Evolutionary conservation across 2,797 vertebrate species (phyloP), one percentile per base, ranked within the genome.

Genomic region (Scolopax bukidnonensis): DNA sequence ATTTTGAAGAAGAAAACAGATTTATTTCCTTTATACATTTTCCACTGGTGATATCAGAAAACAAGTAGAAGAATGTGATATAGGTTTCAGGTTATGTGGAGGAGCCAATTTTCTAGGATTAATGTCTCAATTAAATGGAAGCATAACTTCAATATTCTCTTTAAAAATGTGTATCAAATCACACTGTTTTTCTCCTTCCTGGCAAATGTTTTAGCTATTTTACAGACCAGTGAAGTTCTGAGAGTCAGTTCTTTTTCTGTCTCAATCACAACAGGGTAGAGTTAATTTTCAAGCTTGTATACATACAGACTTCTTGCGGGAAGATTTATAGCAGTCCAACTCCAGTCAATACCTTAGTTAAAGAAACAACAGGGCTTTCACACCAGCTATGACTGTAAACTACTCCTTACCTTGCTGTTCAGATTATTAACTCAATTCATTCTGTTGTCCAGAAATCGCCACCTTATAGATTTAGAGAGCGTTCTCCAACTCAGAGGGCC

Each of bases 41-140:
- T 93, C 90, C 82, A 59, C 17, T 75, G 88, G 68, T 33, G 71
- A 87, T 81, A 94, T 73, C 77, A 93, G 80, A 93, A 87, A 89
- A 94, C 69, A 93, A 91, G 23, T 50, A 76, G 71, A 94, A 90
- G 51, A 83, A 73, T 70, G 70, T 54, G 63, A 90, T 95, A 85
- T 53, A 93, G 28, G 94, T 92, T 97, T 95, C 89, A 80, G 84
- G 92, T 92, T 94, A 92, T 36, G 14, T 43, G 68, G 67, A 93
- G 80, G 36, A 97, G 61, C 79, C 90, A 90, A 60, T 96, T 96
- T 95, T 94, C 86, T 86, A 86, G 86, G 82, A 96, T 96, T 97
- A 97, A 96, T 96, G 75, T 80, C 80, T 96, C 97, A 96, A 97
- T 95, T 93, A 95, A 96, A 77, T 93, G 68, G 83, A 96, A 92